phyloP scores from a whole-genome alignment of 2,113 vertebrate species.

The Laterallus jamaicensis region DNA sequence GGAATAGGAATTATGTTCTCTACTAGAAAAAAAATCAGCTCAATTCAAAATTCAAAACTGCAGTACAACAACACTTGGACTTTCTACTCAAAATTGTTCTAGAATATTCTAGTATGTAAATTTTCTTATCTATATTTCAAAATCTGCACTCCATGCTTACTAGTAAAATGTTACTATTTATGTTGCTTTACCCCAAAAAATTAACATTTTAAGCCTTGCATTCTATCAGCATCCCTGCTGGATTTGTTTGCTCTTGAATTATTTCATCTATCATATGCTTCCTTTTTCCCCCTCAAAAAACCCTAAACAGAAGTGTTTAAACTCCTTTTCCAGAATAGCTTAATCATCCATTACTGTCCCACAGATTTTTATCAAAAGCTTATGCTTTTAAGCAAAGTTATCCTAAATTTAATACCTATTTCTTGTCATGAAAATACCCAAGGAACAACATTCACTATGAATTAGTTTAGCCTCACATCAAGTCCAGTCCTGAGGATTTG shows the following conservation, averaged over 20 bases:
- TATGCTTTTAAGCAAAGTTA: background rate
- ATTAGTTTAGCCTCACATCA: background rate
- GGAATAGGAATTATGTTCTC: background rate
- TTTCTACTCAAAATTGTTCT: background rate
- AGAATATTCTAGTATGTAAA: background rate
- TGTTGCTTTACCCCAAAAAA: background rate
- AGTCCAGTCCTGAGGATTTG: background rate
- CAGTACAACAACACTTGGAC: background rate
- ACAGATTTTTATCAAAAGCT: background rate
- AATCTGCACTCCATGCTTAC: background rate
- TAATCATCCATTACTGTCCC: background rate
- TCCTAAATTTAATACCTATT: background rate
- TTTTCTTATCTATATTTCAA: background rate
- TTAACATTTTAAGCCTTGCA: background rate
- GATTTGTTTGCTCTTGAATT: background rate
- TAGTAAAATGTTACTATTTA: background rate
- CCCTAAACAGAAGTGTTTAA: background rate
- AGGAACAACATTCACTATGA: background rate
- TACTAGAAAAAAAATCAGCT: background rate
- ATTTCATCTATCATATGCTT: background rate
- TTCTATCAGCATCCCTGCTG: background rate
- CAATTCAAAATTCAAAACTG: background rate
- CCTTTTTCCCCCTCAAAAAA: background rate
- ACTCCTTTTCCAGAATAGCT: background rate
- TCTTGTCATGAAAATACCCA: background rate